A percentile compares a stretch with the other conserved stretches of the same genome.
These are phyloP conservation scores for Melangyna quadrimaculata DNA, from an alignment of 2,888 invertebrate genomes.

Conservation along the genomic window DNA sequence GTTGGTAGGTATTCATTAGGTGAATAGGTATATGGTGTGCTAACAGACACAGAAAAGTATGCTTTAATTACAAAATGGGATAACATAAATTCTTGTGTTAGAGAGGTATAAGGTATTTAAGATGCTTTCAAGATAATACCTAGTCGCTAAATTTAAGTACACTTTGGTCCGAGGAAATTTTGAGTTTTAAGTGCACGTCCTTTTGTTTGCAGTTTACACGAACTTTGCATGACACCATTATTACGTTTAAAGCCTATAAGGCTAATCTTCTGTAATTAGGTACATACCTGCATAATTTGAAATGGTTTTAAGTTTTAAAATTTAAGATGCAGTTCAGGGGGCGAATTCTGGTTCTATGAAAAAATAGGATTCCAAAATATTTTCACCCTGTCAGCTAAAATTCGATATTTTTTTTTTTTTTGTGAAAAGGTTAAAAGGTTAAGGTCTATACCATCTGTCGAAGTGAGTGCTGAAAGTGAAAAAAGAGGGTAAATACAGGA, in stretches of 20 bases:
- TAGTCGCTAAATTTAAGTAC: not conserved
- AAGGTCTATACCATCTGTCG: too few relatives aligned
- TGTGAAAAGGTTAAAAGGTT: too few relatives aligned
- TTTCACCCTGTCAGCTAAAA: too few relatives aligned
- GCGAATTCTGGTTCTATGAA: too few relatives aligned
- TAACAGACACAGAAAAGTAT: conserved; percentile 11
- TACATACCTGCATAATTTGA: too few relatives aligned
- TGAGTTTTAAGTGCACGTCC: not conserved
- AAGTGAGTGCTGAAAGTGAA: too few relatives aligned
- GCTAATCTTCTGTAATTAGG: not conserved
- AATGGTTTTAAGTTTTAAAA: too few relatives aligned
- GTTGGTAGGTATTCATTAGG: conserved; percentile 32
- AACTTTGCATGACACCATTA: not conserved
- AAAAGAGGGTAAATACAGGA: too few relatives aligned
- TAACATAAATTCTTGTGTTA: conserved; percentile 12
- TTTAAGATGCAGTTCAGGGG: too few relatives aligned
- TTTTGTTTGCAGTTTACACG: not conserved
- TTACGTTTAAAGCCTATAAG: not conserved
- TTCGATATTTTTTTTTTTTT: too few relatives aligned
- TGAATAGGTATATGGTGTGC: not conserved
- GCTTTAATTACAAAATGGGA: conserved; percentile 52
- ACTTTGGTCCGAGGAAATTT: not conserved
- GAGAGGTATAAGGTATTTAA: conserved; percentile 29
- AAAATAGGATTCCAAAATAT: too few relatives aligned
- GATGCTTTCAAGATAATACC: conserved; percentile 53